Percentiles rank a stretch among this genome's conserved stretches.
Evolutionary conservation across 2,797 vertebrate genomes (phyloP).

Genomic region (Sarcophilus harrisii): DNA sequence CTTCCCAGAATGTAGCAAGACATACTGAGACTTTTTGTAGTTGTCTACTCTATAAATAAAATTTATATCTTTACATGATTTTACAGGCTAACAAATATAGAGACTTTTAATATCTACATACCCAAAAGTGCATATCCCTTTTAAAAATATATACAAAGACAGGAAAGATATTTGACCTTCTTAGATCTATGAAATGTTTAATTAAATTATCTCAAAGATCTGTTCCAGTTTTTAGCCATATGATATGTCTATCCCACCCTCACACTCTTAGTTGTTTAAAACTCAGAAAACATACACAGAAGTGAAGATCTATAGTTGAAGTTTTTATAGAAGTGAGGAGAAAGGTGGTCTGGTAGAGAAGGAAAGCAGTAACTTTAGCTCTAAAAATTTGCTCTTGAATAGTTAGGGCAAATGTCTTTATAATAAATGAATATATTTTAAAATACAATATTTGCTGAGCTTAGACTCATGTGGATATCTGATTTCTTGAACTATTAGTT

Average conservation of each 20-base stretch:
- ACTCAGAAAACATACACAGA: not conserved
- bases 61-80: slow-evolving; percentile 40
- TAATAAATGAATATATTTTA: not conserved
- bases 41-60: not conserved
- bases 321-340: not conserved
- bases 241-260: not conserved
- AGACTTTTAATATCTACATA: slow-evolving; percentile 37
- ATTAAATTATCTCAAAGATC: not conserved
- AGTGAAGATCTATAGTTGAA: not conserved
- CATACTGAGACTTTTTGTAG: slow-evolving; percentile 8
- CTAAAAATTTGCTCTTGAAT: not conserved
- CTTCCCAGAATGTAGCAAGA: not conserved
- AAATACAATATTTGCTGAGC: not conserved
- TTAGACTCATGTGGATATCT: not conserved
- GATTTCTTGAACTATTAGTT: not conserved
- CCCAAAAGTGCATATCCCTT: slow-evolving; percentile 5
- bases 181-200: not conserved
- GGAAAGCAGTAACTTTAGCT: not conserved
- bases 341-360: not conserved
- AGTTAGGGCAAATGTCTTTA: not conserved
- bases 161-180: not conserved
- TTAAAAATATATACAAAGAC: not conserved
- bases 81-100: not conserved
- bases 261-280: not conserved
- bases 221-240: not conserved